Base-by-base conservation (phyloP, 1,140 invertebrate genomes). In the Atopsyche davidsoni region DNA sequence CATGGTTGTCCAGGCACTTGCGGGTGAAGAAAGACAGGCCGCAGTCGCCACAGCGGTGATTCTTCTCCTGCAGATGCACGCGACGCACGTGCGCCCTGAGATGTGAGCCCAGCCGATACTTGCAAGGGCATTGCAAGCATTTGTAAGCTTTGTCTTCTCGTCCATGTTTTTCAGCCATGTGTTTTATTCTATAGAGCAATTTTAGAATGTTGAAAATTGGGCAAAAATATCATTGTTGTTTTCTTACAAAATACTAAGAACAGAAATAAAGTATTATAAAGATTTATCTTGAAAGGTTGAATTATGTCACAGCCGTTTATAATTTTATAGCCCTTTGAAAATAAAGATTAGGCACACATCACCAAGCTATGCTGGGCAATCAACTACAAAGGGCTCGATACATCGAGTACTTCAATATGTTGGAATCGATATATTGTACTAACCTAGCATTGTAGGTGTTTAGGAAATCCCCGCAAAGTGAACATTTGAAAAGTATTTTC, bases 171-270 rank as follows among this genome's bases (percentile, higher is more conserved):
- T 67, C 67, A 1, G 67, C 68, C 31, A 73, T 43, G 46, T 73
- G 71, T 35, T 70, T 69, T 46, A 62, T 68, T 1, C 69, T 50
- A 32, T 70, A 67, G 54, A 71, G 71, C 43, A 70, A 70, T n/a
- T n/a, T n/a, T n/a, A n/a, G n/a, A n/a, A n/a, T n/a, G n/a, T n/a
- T n/a, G n/a, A 38, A 6, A 38, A 14, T 38, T n/a, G 17, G 6
- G 6, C 35, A 16, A 14, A 7, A 4, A 4, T 41, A 21, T 41
- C 23, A 41, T 41, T 21, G 25, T 13, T 9, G 13, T 28, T 9
- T 28, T 41, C 11, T 6, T 41, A 14, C 18, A 41, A 41, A 11
- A 41, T 7, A 19, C 3, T 19, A 7, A 17, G n/a, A 19, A 13
- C 22, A 32, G 34, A 18, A 25, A 42, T 4, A 24, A 24, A 4